Conservation (phyloP, 1,140 invertebrate species). For the Ceratoteleas bidentatus region DNA sequence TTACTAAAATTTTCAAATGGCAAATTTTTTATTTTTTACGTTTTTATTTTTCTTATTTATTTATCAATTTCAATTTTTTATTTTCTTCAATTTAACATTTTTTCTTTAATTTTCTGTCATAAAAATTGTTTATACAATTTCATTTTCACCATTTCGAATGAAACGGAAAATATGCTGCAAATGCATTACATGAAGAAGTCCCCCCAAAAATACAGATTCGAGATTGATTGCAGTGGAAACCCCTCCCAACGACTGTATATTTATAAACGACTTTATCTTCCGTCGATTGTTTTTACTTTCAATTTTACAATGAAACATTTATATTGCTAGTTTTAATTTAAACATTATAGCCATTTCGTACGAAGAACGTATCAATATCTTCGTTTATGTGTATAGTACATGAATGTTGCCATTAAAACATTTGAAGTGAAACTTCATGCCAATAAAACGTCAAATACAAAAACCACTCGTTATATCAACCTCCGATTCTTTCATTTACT, state of each 20-base stretch:
- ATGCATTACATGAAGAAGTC: too few relatives aligned
- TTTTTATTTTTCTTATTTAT: too few relatives aligned
- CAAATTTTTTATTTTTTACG: too few relatives aligned
- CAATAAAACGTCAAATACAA: slow-evolving; percentile 66
- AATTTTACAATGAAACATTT: slow-evolving; percentile 54
- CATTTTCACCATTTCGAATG: too few relatives aligned
- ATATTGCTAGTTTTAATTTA: slow-evolving; percentile 65
- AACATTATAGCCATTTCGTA: slow-evolving; percentile 60
- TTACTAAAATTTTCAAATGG: too few relatives aligned
- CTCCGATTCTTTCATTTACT: slow-evolving; percentile 48
- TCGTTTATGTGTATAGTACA: slow-evolving; percentile 66
- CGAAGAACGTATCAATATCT: slow-evolving; percentile 60
- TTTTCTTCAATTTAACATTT: too few relatives aligned
- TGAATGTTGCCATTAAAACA: slow-evolving; percentile 68
- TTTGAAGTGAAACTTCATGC: slow-evolving; percentile 67
- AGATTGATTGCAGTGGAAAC: slow-evolving; percentile 40
- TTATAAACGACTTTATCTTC: slow-evolving; percentile 51
- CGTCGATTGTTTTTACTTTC: slow-evolving; percentile 52
- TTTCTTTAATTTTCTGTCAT: too few relatives aligned
- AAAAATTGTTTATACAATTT: too few relatives aligned
- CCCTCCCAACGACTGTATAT: slow-evolving; percentile 48
- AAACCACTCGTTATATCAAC: slow-evolving; percentile 48
- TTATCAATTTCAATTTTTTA: too few relatives aligned
- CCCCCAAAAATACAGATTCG: too few relatives aligned
- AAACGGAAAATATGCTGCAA: too few relatives aligned